Percentiles rank a stretch among this genome's conserved stretches.
Evolutionary conservation across 1,140 invertebrate species (phyloP).

Genomic region (Drosophila ananassae): DNA sequence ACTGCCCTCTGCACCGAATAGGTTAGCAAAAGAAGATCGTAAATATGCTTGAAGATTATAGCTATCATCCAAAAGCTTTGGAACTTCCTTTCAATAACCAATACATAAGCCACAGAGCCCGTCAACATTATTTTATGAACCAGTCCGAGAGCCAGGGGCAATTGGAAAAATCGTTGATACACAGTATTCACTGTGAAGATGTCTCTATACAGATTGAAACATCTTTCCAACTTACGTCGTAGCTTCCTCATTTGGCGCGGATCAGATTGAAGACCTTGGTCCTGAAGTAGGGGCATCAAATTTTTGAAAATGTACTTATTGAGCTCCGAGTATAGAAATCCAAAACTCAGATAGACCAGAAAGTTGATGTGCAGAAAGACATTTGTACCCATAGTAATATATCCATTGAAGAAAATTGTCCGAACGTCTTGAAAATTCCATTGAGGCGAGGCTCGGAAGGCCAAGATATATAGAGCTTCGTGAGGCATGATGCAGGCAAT

Average conservation of each 20-base stretch:
- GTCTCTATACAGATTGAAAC: slow-evolving; percentile 48
- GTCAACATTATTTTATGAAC: slow-evolving; percentile 20
- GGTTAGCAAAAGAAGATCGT: slow-evolving; percentile 50
- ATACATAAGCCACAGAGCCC: neutral
- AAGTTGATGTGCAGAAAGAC: slow-evolving; percentile 29
- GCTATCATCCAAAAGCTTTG: neutral
- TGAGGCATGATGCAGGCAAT: neutral
- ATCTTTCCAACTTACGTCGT: slow-evolving; percentile 24
- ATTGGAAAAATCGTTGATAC: slow-evolving; percentile 38
- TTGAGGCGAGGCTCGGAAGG: neutral
- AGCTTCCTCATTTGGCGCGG: neutral
- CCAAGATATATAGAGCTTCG: slow-evolving; percentile 1
- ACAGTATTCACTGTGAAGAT: slow-evolving; percentile 16
- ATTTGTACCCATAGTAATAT: neutral
- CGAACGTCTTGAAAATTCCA: fast-evolving
- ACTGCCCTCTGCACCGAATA: slow-evolving; percentile 24
- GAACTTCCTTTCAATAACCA: neutral
- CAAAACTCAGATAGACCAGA: slow-evolving; percentile 47
- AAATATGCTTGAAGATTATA: slow-evolving; percentile 15
- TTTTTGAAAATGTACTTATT: slow-evolving; percentile 31
- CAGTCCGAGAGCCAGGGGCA: slow-evolving; percentile 25
- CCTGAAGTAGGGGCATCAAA: slow-evolving; percentile 18
- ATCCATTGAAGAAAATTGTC: neutral
- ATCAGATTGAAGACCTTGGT: neutral
- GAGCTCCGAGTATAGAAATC: slow-evolving; percentile 31